A percentile compares a stretch with the other conserved stretches of the same genome.
phyloP scores from a whole-genome alignment of 2,113 vertebrate species.

The Gymnocephalus cernua region DNA sequence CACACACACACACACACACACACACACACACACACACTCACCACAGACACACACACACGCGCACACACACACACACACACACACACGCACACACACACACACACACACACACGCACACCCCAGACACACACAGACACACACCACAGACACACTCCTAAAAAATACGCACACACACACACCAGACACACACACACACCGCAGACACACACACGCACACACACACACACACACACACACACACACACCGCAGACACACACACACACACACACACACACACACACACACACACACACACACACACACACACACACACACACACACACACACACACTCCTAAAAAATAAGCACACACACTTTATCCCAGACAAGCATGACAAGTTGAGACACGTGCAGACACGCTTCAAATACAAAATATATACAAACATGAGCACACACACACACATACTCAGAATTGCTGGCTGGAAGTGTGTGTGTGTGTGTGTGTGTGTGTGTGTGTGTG shows the following conservation, averaged over 20 bases:
- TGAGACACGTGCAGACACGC: neutral
- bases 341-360: neutral
- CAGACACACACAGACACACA: neutral
- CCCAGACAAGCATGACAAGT: neutral
- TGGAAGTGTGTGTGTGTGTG: neutral
- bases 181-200: neutral
- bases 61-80: neutral
- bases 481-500: no score
- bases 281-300: neutral
- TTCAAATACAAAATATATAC: neutral
- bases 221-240: neutral
- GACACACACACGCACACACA: neutral
- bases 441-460: neutral
- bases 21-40: neutral
- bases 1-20: neutral
- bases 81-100: neutral
- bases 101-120: neutral
- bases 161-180: neutral
- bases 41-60: neutral
- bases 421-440: neutral
- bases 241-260: neutral
- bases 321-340: neutral
- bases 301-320: neutral
- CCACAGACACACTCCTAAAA: neutral
- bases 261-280: neutral